Evolutionary conservation across 2,888 invertebrate species (phyloP).

Genomic region (Heliconius aoede): DNA sequence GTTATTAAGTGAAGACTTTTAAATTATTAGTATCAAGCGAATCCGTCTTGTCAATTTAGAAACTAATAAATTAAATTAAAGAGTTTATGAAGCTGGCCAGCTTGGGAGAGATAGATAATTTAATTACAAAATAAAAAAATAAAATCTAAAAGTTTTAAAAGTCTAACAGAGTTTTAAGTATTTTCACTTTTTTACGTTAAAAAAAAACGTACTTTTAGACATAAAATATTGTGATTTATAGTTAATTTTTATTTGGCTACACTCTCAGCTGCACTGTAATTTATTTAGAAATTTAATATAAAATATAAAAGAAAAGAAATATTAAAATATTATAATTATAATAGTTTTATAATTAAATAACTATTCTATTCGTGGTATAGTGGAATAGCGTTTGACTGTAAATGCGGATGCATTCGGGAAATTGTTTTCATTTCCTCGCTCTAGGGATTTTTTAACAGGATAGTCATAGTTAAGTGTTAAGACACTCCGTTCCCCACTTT

Average conservation of each 20-base stretch:
- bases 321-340: no score
- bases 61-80: constrained; percentile 26
- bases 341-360: background rate
- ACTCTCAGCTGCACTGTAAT: background rate
- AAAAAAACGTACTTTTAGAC: no score
- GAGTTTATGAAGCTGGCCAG: constrained; percentile 2
- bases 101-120: background rate
- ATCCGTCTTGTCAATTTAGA: constrained; percentile 13
- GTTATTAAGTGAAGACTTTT: constrained; percentile 11
- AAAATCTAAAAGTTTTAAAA: background rate
- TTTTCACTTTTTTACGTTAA: background rate
- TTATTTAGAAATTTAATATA: background rate
- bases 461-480: no score
- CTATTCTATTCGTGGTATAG: no score
- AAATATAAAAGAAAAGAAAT: no score
- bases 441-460: no score
- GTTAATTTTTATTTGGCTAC: background rate
- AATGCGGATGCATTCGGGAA: no score
- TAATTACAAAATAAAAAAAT: background rate
- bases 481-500: no score
- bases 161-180: background rate
- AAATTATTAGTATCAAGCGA: constrained; percentile 10
- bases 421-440: no score
- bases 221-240: no score
- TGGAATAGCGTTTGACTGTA: no score